Percentiles rank a stretch among this genome's conserved stretches.
Evolutionary conservation across 2,888 invertebrate species (phyloP).

Genomic region (Octodonta nipae): DNA sequence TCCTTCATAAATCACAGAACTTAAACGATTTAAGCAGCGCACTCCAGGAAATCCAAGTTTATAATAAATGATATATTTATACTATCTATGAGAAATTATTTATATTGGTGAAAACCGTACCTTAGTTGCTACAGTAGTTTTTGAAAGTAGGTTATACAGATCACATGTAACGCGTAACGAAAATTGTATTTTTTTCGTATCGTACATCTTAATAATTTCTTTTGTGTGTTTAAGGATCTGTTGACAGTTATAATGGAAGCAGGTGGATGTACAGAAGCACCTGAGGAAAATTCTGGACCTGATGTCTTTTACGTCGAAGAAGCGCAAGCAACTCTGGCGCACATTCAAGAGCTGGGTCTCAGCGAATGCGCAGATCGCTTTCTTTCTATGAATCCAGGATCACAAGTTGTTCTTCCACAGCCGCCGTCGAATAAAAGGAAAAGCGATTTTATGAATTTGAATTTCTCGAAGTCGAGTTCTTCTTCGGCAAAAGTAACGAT

Average conservation of each 20-base stretch:
- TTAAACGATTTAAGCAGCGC: too few species aligned
- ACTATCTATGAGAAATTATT: too few species aligned
- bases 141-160: too few species aligned
- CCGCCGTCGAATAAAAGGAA: constrained; percentile 20
- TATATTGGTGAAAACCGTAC: too few species aligned
- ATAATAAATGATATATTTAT: too few species aligned
- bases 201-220: background rate
- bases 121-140: too few species aligned
- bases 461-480: constrained; percentile 11
- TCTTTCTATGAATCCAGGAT: constrained; percentile 53
- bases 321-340: constrained; percentile 70
- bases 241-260: constrained; percentile 61
- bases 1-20: too few species aligned
- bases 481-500: constrained; percentile 9
- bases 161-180: too few species aligned
- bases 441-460: constrained; percentile 26
- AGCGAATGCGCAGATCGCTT: constrained; percentile 56
- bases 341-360: constrained; percentile 63
- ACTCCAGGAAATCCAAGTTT: too few species aligned
- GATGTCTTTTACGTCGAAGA: constrained; percentile 81
- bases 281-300: constrained; percentile 50
- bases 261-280: constrained; percentile 59
- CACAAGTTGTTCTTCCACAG: constrained; percentile 37
- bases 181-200: background rate
- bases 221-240: constrained; percentile 38